phyloP scores from a whole-genome alignment of 2,113 vertebrate species.

The Dunckerocampus dactyliophorus region DNA sequence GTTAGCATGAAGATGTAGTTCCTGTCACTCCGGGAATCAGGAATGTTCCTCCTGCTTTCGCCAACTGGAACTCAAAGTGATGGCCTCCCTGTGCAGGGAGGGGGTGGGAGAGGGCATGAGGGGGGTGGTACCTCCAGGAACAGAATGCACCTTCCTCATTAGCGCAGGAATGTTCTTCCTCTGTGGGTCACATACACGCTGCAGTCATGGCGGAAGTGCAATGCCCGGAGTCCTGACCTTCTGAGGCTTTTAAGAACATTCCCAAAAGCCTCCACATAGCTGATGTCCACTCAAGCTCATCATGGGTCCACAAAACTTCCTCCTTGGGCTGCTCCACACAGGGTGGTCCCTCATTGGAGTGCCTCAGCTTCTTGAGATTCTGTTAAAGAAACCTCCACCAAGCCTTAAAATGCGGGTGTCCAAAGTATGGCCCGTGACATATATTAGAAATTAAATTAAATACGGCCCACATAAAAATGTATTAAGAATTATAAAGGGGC shows the following conservation, averaged over 20 bases:
- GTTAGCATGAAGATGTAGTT: not conserved
- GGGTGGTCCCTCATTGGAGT: not conserved
- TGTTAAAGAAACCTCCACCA: no score
- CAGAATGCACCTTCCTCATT: slow-evolving; percentile 24
- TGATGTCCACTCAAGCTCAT: slow-evolving; percentile 18
- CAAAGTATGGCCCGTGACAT: no score
- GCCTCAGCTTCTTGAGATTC: no score
- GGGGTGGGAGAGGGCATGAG: not conserved
- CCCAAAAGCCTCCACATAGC: slow-evolving; percentile 29
- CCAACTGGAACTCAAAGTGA: slow-evolving; percentile 2
- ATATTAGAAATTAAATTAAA: no score
- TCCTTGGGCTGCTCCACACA: slow-evolving; percentile 3
- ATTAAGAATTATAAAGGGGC: no score
- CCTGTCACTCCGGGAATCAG: not conserved
- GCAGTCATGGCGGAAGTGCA: slow-evolving; percentile 16
- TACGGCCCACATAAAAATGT: no score
- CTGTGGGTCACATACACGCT: slow-evolving; percentile 10
- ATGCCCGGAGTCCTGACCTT: slow-evolving; percentile 18
- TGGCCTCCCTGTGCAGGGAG: slow-evolving; percentile 8
- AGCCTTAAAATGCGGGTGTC: no score
- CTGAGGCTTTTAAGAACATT: slow-evolving; percentile 8
- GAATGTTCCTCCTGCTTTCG: not conserved
- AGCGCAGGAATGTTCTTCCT: slow-evolving; percentile 30
- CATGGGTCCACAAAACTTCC: slow-evolving; percentile 6
- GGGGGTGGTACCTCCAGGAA: slow-evolving; percentile 5